Conservation (phyloP, 2,888 invertebrate species). For the Erebia aethiops region DNA sequence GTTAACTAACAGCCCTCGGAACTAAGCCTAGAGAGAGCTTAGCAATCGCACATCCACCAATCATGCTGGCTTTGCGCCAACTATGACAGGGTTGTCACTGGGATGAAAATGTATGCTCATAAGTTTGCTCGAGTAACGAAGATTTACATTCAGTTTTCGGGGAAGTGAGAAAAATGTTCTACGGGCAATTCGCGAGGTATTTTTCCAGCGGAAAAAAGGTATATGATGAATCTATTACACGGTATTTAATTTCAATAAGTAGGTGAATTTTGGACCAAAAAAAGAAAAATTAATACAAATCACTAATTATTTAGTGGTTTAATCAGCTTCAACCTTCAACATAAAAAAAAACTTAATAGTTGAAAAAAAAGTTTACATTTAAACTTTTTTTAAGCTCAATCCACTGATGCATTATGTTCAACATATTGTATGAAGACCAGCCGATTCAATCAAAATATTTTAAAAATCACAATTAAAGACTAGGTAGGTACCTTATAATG, state of each 20-base stretch:
- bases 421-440: too few species aligned
- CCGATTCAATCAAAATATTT: too few species aligned
- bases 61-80: constrained; percentile 30
- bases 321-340: too few species aligned
- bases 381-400: too few species aligned
- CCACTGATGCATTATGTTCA: too few species aligned
- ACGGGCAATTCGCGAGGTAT: not conserved
- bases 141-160: constrained; percentile 13
- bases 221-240: not conserved
- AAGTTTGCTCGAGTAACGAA: constrained; percentile 12
- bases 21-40: constrained; percentile 12
- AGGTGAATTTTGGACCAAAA: not conserved
- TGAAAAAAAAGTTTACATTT: too few species aligned
- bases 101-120: constrained; percentile 20
- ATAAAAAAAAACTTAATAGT: too few species aligned
- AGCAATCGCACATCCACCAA: constrained; percentile 27
- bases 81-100: constrained; percentile 24
- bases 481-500: too few species aligned
- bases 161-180: not conserved
- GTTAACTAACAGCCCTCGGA: constrained; percentile 9
- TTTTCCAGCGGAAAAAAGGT: too few species aligned
- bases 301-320: too few species aligned
- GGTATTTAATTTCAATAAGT: not conserved
- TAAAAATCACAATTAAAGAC: too few species aligned
- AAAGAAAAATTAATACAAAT: too few species aligned